A percentile compares a stretch with the other conserved stretches of the same genome.
Conservation (phyloP, 2,797 vertebrate genomes). For the Vultur gryphus region DNA sequence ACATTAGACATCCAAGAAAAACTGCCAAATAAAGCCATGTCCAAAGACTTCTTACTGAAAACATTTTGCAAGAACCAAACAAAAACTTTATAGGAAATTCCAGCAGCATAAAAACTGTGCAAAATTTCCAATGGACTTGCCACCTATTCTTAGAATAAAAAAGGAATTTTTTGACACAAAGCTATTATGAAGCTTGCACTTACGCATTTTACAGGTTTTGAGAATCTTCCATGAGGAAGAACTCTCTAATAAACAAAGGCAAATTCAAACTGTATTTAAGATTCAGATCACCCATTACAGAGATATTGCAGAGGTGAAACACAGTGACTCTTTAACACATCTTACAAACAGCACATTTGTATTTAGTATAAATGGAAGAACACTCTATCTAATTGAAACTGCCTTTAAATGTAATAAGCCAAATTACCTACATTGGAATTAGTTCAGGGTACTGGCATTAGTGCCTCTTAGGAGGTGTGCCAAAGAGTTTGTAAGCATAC, state of each 20-base stretch:
- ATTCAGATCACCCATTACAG: not conserved
- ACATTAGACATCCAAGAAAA: not conserved
- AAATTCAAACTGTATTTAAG: not conserved
- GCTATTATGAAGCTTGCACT: not conserved
- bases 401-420: constrained; percentile 15
- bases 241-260: not conserved
- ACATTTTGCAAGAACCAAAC: not conserved
- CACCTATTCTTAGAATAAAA: not conserved
- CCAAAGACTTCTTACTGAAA: not conserved
- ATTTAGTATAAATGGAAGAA: constrained; percentile 3
- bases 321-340: not conserved
- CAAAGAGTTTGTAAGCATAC: not conserved
- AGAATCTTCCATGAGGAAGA: not conserved
- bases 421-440: constrained; percentile 17
- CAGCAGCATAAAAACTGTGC: not conserved
- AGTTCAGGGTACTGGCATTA: not conserved
- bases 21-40: not conserved
- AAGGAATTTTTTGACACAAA: not conserved
- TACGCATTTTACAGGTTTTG: not conserved
- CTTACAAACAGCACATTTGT: not conserved
- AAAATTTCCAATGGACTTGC: not conserved
- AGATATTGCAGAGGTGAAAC: not conserved
- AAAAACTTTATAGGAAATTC: not conserved
- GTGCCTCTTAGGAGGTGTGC: not conserved
- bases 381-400: constrained; percentile 23